phyloP scores from a whole-genome alignment of 2,888 invertebrate genomes.

The Steinernema carpocapsae region DNA sequence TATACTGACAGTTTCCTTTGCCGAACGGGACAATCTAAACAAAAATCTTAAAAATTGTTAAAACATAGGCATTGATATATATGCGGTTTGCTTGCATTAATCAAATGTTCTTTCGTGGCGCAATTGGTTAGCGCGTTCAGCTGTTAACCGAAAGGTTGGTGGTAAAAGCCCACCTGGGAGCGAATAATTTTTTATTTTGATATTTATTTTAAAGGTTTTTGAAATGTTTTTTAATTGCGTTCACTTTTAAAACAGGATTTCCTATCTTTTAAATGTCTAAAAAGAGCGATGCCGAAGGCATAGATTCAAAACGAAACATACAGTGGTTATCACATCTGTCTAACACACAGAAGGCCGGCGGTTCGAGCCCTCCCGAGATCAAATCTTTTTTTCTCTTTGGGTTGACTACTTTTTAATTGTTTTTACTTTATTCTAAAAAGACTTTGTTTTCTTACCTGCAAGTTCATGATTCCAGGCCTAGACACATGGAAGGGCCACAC shows the following conservation, averaged over 20 bases:
- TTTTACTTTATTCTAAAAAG: too few relatives aligned
- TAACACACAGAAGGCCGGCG: constrained; percentile 60
- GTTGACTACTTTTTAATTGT: too few relatives aligned
- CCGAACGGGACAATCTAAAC: constrained; percentile 66
- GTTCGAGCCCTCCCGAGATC: constrained; percentile 57
- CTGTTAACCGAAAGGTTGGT: constrained; percentile 96
- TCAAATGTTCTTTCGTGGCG: constrained; percentile 19
- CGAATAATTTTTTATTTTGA: background rate
- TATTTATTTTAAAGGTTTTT: background rate
- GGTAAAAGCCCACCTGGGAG: constrained; percentile 50
- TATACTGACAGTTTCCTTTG: constrained; percentile 67
- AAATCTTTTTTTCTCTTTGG: constrained; percentile 36
- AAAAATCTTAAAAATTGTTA: background rate
- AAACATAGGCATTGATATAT: background rate
- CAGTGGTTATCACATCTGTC: constrained; percentile 53
- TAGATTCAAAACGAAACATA: too few relatives aligned
- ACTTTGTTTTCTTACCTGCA: constrained; percentile 52
- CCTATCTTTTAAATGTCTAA: too few relatives aligned
- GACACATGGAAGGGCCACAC: constrained; percentile 68
- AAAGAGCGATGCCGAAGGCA: too few relatives aligned
- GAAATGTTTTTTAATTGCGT: background rate
- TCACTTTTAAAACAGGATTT: too few relatives aligned
- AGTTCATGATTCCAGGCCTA: constrained; percentile 66
- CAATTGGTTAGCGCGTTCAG: constrained; percentile 82
- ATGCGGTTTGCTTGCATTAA: background rate